Conservation (phyloP, 2,888 invertebrate species). For the Cynaeus angustus region DNA sequence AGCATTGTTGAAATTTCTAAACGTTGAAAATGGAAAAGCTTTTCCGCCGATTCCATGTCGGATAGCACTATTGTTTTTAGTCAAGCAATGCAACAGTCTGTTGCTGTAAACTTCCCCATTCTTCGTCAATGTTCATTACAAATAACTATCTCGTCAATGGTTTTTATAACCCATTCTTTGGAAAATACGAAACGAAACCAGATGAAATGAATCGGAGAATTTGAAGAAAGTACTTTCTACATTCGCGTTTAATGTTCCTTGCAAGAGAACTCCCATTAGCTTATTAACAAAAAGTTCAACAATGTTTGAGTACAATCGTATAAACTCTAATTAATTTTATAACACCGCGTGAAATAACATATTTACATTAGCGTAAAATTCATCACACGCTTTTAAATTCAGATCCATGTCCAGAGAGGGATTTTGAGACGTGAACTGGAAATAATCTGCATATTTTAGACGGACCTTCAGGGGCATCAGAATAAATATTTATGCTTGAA, state of each 20-base stretch:
- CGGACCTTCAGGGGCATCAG: background rate
- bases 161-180: constrained; percentile 1
- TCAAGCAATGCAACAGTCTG: constrained; percentile 21
- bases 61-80: constrained; percentile 33
- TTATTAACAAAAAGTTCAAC: no score
- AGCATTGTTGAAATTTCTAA: constrained; percentile 30
- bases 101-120: constrained; percentile 16
- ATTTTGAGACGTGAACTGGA: constrained; percentile 8
- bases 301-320: no score
- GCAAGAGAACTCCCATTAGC: no score
- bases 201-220: constrained; percentile 1
- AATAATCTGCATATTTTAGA: constrained; percentile 11
- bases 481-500: constrained; percentile 7
- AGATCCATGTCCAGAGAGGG: constrained; percentile 1
- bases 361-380: constrained; percentile 6
- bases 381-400: constrained; percentile 5
- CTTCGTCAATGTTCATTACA: constrained; percentile 4
- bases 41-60: constrained; percentile 32
- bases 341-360: background rate
- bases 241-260: no score
- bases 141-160: constrained; percentile 1
- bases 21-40: constrained; percentile 35
- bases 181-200: background rate
- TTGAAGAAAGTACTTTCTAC: constrained; percentile 1
- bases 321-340: no score